phyloP scores from a whole-genome alignment of 2,797 vertebrate species.

The Coccyzus lansbergi region DNA sequence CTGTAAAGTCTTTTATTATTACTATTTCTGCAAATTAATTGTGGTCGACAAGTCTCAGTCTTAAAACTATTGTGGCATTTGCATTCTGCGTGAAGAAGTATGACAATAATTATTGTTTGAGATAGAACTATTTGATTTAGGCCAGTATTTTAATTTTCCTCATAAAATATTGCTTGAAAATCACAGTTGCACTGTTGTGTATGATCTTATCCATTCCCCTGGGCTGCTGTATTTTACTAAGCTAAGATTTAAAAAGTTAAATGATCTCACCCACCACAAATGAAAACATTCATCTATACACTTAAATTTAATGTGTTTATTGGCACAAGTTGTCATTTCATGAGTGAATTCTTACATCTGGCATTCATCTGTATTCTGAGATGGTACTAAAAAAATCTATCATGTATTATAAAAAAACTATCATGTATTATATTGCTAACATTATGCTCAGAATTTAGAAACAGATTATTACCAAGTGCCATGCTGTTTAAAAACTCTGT shows the following conservation, averaged over 20 bases:
- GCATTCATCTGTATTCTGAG: neutral
- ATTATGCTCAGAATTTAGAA: neutral
- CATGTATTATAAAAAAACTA: too few species aligned
- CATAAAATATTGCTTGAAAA: slow-evolving; percentile 8
- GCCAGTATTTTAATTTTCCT: neutral
- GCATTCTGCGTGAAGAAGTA: slow-evolving; percentile 31
- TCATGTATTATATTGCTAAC: neutral
- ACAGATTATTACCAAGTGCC: neutral
- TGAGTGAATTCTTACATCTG: neutral
- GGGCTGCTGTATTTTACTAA: neutral
- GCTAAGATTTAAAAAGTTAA: neutral
- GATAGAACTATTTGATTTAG: neutral
- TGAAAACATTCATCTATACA: neutral
- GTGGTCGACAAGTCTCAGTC: neutral
- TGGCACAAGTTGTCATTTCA: neutral
- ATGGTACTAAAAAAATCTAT: neutral
- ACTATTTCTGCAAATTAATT: slow-evolving; percentile 21
- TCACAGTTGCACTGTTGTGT: neutral
- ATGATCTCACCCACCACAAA: neutral
- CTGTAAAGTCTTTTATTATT: slow-evolving; percentile 35
- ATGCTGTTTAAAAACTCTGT: neutral
- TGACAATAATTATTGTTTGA: slow-evolving; percentile 5
- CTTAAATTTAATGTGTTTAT: neutral
- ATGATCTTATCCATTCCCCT: neutral
- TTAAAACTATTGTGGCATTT: neutral